Percentiles rank a stretch among this genome's conserved stretches.
These are phyloP conservation scores for Xestia sexstrigata DNA, from an alignment of 2,888 invertebrate species.

Conservation along the genomic window DNA sequence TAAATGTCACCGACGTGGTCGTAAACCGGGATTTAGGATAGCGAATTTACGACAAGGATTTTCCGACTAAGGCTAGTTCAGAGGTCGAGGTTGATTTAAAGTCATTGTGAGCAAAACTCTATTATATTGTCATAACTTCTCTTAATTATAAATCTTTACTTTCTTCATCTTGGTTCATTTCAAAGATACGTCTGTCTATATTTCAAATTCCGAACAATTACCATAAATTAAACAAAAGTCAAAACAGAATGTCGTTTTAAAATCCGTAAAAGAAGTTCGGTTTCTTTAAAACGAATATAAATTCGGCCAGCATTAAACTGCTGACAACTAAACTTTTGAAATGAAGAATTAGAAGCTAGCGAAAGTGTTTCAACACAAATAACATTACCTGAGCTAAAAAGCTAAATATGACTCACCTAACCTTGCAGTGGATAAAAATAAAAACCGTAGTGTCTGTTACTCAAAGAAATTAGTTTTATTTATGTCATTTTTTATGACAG, in stretches of 20 bases:
- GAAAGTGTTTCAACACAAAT: constrained; percentile 55
- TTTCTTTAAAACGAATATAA: not conserved
- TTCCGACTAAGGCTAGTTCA: constrained; percentile 27
- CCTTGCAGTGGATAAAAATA: constrained; percentile 63
- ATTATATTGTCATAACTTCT: not conserved
- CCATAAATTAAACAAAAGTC: constrained; percentile 11
- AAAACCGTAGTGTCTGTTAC: constrained; percentile 48
- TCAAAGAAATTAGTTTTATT: constrained; percentile 63
- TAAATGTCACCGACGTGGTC: constrained; percentile 40
- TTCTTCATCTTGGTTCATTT: not conserved
- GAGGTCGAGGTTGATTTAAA: constrained; percentile 34
- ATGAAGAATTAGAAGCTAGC: constrained; percentile 39
- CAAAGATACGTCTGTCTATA: not conserved
- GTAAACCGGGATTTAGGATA: constrained; percentile 53
- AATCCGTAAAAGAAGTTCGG: constrained; percentile 3
- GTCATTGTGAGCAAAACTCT: constrained; percentile 2
- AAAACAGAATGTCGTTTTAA: constrained; percentile 3
- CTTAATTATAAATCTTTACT: not conserved
- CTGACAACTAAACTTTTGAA: constrained; percentile 38
- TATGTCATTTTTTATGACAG: constrained; percentile 66
- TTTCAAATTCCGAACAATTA: constrained; percentile 21
- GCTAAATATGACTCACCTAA: constrained; percentile 58
- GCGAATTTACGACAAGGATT: constrained; percentile 41
- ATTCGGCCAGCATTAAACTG: constrained; percentile 37
- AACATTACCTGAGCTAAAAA: constrained; percentile 60